A percentile compares a stretch with the other conserved stretches of the same genome.
Evolutionary conservation across 2,113 vertebrate genomes (phyloP).

Genomic region (Eolophus roseicapilla): DNA sequence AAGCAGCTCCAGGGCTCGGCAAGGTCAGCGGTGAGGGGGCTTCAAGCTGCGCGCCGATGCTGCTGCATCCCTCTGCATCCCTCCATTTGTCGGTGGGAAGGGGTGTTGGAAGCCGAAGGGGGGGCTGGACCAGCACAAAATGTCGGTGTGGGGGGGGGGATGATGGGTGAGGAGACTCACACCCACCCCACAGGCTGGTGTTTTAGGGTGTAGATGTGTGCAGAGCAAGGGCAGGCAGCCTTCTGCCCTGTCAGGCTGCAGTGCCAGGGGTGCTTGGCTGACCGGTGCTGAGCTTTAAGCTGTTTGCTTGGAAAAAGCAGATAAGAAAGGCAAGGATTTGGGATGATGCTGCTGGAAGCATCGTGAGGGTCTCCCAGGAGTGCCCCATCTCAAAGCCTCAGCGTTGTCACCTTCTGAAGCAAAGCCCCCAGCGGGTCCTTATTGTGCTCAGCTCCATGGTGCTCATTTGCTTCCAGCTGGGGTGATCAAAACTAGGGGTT

Average conservation of each 20-base stretch:
- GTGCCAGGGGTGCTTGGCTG: neutral
- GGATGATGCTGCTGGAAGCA: neutral
- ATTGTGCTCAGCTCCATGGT: neutral
- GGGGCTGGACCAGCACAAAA: no score
- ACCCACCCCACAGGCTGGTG: neutral
- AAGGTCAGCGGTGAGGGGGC: no score
- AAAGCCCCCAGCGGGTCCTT: constrained; percentile 2
- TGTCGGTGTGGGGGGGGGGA: neutral
- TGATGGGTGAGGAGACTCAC: neutral
- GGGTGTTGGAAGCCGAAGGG: no score
- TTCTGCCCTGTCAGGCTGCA: neutral
- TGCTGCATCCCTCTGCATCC: no score
- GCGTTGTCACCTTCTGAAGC: neutral
- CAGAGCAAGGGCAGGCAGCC: constrained; percentile 15
- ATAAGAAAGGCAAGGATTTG: neutral
- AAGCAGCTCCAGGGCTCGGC: no score
- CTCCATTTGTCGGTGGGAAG: no score
- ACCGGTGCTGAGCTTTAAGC: constrained; percentile 50
- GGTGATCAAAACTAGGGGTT: neutral
- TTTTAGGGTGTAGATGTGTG: neutral
- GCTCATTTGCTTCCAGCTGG: neutral
- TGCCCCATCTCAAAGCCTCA: neutral
- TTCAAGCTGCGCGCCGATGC: no score
- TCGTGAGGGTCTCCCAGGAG: neutral
- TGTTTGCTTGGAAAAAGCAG: neutral